Percentiles rank a stretch among this genome's conserved stretches.
Evolutionary conservation across 2,113 vertebrate genomes (phyloP).

Genomic region (Neodontobutis hainanensis): DNA sequence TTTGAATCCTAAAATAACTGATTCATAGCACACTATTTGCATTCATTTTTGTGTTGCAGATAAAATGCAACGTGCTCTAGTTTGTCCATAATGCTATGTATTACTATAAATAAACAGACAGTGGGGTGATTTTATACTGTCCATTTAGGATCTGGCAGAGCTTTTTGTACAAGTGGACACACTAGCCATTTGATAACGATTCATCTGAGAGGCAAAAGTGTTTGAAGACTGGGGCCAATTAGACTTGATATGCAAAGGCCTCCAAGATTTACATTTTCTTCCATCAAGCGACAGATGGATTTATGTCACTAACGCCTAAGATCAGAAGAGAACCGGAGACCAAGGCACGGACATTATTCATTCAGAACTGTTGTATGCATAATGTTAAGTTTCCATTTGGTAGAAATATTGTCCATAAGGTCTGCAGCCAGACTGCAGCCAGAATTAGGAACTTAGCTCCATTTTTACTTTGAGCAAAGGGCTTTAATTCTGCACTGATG

Average conservation of each 20-base stretch:
- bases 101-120: neutral
- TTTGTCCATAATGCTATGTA: too few relatives aligned
- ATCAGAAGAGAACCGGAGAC: slow-evolving; percentile 69
- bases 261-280: slow-evolving; percentile 75
- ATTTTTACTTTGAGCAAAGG: slow-evolving; percentile 44
- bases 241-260: slow-evolving; percentile 69
- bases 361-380: slow-evolving; percentile 64
- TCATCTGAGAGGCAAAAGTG: slow-evolving; percentile 59
- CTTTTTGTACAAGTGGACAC: slow-evolving; percentile 49
- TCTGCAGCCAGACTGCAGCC: slow-evolving; percentile 33
- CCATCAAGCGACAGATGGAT: slow-evolving; percentile 73
- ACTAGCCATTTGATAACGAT: slow-evolving; percentile 58
- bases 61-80: too few relatives aligned
- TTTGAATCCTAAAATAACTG: too few relatives aligned
- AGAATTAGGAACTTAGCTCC: slow-evolving; percentile 54
- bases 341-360: slow-evolving; percentile 71
- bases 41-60: too few relatives aligned
- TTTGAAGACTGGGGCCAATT: slow-evolving; percentile 69
- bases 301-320: slow-evolving; percentile 67
- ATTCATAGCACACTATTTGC: too few relatives aligned
- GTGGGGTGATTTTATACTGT: slow-evolving; percentile 19
- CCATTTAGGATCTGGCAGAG: slow-evolving; percentile 37
- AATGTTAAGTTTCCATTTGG: slow-evolving; percentile 63
- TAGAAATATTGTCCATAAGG: slow-evolving; percentile 56
- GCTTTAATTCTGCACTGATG: slow-evolving; percentile 49